A percentile compares a stretch with the other conserved stretches of the same genome.
Evolutionary conservation across 1,140 invertebrate species (phyloP).

Genomic region (Ptiloglossa arizonensis): DNA sequence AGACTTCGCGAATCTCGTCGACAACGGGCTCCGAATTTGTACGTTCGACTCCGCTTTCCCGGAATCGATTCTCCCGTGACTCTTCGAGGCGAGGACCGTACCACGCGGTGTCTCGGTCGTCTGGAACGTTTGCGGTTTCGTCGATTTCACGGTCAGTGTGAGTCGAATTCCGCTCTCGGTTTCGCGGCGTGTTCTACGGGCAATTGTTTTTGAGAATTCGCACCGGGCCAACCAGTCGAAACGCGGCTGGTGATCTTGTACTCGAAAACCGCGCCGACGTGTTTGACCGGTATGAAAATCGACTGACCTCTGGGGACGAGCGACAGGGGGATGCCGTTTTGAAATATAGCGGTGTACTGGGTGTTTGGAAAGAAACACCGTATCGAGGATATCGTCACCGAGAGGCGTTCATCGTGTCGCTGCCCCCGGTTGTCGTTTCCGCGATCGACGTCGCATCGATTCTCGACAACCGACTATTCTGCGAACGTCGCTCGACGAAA

Average conservation of each 20-base stretch:
- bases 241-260: conserved; percentile 52
- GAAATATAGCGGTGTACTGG: conserved; percentile 60
- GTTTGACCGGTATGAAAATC: conserved; percentile 73
- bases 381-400: background rate
- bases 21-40: too few species aligned
- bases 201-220: conserved; percentile 57
- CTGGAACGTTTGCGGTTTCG: conserved; percentile 23
- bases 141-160: conserved; percentile 30
- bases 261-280: conserved; percentile 55
- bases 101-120: too few species aligned
- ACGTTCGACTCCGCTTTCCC: too few species aligned
- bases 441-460: too few species aligned
- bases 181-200: conserved; percentile 30
- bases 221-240: conserved; percentile 59
- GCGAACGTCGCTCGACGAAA: too few species aligned
- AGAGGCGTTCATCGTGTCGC: background rate
- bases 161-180: conserved; percentile 8
- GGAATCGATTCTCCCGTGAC: too few species aligned
- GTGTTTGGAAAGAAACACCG: conserved; percentile 42
- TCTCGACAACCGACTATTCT: too few species aligned
- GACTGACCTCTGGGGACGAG: conserved; percentile 56
- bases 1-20: too few species aligned
- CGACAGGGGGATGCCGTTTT: conserved; percentile 31
- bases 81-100: too few species aligned
- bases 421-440: background rate